Percentiles rank a stretch among this genome's conserved stretches.
Conservation (phyloP, 2,113 vertebrate genomes). For the Apeltes quadracus region DNA sequence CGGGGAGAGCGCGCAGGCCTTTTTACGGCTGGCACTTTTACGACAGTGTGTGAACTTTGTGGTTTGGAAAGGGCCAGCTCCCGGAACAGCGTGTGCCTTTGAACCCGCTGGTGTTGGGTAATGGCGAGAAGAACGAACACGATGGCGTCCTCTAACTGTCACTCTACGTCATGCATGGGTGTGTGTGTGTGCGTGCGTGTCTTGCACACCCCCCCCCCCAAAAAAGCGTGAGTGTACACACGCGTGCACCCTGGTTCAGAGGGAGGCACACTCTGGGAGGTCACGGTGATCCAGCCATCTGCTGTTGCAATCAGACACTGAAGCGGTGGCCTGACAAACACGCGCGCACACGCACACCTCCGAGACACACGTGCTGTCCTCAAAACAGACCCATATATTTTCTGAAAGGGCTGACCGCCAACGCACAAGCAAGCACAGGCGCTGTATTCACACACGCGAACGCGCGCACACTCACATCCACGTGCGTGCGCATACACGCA, state of each 20-base stretch:
- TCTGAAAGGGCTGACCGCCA: conserved; percentile 56
- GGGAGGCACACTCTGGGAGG: conserved; percentile 70
- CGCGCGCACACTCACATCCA: conserved; percentile 1
- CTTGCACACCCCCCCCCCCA: conserved; percentile 32
- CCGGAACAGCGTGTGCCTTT: conserved; percentile 62
- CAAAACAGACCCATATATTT: conserved; percentile 61
- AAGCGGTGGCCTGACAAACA: conserved; percentile 44
- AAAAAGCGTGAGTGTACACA: conserved; percentile 25
- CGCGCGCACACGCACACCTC: conserved; percentile 28
- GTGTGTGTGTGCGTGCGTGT: conserved; percentile 27
- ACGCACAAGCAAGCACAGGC: conserved; percentile 22
- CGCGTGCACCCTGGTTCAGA: conserved; percentile 26
- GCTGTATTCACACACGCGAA: background rate
- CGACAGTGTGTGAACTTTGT: conserved; percentile 68
- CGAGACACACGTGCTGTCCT: conserved; percentile 35
- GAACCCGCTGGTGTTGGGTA: conserved; percentile 26
- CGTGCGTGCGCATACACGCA: conserved; percentile 20
- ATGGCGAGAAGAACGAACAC: conserved; percentile 1
- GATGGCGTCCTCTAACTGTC: conserved; percentile 35
- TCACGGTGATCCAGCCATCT: conserved; percentile 78
- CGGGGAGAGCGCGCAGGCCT: conserved; percentile 35
- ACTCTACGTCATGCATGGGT: conserved; percentile 29
- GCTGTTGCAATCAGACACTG: conserved; percentile 75
- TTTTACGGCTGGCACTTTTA: conserved; percentile 69
- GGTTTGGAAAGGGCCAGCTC: conserved; percentile 52